These are phyloP conservation scores for Percina caprodes DNA, from an alignment of 2,113 vertebrate genomes.

Conservation along the genomic window DNA sequence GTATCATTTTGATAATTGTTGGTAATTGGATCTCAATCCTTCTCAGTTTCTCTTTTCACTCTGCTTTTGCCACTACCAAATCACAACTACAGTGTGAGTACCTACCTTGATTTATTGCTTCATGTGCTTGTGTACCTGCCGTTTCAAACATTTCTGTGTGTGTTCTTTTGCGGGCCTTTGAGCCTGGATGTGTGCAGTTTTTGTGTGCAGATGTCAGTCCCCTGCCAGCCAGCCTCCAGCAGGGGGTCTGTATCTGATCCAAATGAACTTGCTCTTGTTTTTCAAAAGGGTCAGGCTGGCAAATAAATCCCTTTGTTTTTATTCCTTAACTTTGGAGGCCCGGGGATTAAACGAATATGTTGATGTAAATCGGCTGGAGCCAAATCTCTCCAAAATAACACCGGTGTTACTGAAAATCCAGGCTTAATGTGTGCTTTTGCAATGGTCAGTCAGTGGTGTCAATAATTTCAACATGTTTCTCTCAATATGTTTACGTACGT, in stretches of 20 bases:
- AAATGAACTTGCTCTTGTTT: conserved; percentile 64
- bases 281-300: conserved; percentile 39
- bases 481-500: background rate
- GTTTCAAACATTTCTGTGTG: background rate
- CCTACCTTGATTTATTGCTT: background rate
- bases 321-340: conserved; percentile 21
- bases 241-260: conserved; percentile 63
- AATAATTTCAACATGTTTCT: conserved; percentile 38
- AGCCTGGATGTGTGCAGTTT: background rate
- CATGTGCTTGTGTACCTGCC: background rate
- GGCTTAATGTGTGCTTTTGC: conserved; percentile 57
- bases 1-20: background rate
- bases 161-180: background rate
- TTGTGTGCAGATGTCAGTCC: conserved; percentile 34
- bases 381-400: conserved; percentile 53
- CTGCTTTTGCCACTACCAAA: background rate
- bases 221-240: conserved; percentile 33
- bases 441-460: conserved; percentile 35
- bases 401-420: conserved; percentile 48
- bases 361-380: conserved; percentile 47
- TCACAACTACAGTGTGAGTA: background rate
- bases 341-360: conserved; percentile 45
- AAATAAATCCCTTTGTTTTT: conserved; percentile 64
- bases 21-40: background rate
- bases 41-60: background rate